These are phyloP conservation scores for Cassiopea andromeda DNA, from an alignment of 30 jellyfish, hydroid and myxozoan species.

Conservation along the genomic window DNA sequence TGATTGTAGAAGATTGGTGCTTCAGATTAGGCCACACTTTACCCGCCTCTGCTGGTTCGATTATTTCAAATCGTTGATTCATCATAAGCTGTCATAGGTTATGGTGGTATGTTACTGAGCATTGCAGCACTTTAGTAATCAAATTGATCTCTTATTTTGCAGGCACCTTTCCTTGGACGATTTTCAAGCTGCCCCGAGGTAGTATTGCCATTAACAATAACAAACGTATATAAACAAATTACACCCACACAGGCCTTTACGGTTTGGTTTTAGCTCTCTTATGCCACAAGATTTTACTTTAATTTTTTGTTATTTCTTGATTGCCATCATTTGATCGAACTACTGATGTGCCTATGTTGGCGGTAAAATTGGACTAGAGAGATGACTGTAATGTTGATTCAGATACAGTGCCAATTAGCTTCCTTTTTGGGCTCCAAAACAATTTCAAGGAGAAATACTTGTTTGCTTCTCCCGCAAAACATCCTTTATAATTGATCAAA, in stretches of 20 bases:
- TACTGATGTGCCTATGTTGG: background rate
- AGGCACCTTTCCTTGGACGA: constrained; percentile 60
- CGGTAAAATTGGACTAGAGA: background rate
- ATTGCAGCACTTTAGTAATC: background rate
- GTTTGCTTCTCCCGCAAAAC: too few species aligned
- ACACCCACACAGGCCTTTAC: background rate
- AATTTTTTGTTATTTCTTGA: too few species aligned
- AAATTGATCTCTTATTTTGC: background rate
- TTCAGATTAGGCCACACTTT: background rate
- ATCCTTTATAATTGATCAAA: too few species aligned
- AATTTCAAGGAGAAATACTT: too few species aligned
- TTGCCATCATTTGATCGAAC: background rate
- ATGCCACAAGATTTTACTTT: too few species aligned
- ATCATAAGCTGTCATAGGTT: background rate
- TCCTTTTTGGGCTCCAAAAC: background rate
- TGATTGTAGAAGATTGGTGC: background rate
- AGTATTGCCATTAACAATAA: background rate
- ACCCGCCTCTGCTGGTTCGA: background rate
- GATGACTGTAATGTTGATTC: background rate
- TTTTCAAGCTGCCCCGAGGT: constrained; percentile 79
- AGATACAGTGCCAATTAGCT: background rate
- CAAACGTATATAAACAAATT: background rate
- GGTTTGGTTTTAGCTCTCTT: too few species aligned
- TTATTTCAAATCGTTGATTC: background rate
- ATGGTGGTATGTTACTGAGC: background rate